These are phyloP conservation scores for Creontiades dilutus DNA, from an alignment of 2,888 invertebrate genomes.

Conservation along the genomic window DNA sequence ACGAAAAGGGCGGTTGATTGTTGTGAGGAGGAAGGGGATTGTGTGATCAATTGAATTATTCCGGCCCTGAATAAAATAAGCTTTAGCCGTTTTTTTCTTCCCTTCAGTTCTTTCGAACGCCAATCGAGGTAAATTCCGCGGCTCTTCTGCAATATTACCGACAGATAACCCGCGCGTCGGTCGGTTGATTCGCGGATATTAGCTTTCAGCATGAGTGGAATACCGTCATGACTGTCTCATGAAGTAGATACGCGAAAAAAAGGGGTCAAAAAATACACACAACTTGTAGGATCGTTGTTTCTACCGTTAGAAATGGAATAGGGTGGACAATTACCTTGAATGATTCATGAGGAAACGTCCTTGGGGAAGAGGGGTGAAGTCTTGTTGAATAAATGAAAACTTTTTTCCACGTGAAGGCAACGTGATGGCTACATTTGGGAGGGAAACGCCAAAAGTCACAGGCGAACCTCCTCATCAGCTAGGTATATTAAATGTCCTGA, in stretches of 20 bases:
- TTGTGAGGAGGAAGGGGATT: background rate
- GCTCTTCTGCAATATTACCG: constrained; percentile 10
- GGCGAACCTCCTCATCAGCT: background rate
- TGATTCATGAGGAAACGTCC: constrained; percentile 11
- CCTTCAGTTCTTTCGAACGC: background rate
- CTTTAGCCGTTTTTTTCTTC: background rate
- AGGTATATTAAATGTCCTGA: no score
- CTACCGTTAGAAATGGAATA: background rate
- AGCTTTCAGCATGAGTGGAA: constrained; percentile 16
- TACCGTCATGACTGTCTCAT: constrained; percentile 16
- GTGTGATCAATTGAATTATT: constrained; percentile 35
- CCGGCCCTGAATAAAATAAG: constrained; percentile 29
- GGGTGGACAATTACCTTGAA: background rate
- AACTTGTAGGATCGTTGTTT: constrained; percentile 32
- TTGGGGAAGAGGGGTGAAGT: background rate
- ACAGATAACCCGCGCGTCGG: constrained; percentile 1
- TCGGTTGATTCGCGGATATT: background rate
- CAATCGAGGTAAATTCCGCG: background rate
- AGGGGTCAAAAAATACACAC: background rate
- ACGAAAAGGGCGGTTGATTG: constrained; percentile 34
- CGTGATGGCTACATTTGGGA: background rate
- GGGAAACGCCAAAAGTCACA: background rate
- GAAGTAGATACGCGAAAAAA: background rate
- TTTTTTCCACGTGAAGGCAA: background rate
- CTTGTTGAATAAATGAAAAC: background rate